Conservation (phyloP, 1,140 invertebrate species). For the Maniola jurtina region DNA sequence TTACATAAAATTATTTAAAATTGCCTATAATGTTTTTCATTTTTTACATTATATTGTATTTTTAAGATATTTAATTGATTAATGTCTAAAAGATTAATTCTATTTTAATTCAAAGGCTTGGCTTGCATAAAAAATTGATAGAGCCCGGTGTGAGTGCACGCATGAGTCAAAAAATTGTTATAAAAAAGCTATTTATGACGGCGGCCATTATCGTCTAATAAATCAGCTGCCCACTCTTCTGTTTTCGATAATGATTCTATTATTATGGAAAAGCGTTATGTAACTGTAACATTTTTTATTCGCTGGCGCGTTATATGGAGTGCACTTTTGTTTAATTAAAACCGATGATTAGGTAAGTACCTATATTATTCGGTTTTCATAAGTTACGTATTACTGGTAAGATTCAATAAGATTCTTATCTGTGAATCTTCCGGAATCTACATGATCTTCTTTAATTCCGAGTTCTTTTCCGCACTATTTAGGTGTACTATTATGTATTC, state of each 20-base stretch:
- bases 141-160: conserved; percentile 43
- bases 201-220: conserved; percentile 75
- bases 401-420: too few relatives aligned
- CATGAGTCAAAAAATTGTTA: conserved; percentile 59
- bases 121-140: conserved; percentile 30
- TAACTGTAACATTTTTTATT: conserved; percentile 76
- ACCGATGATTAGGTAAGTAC: too few relatives aligned
- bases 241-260: conserved; percentile 79
- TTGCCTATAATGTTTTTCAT: too few relatives aligned
- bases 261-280: conserved; percentile 78
- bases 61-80: conserved; percentile 11
- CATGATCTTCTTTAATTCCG: too few relatives aligned
- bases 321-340: conserved; percentile 22
- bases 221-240: conserved; percentile 78
- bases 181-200: conserved; percentile 77
- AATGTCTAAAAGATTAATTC: neutral
- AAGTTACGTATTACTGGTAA: too few relatives aligned
- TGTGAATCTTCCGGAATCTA: too few relatives aligned
- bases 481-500: too few relatives aligned
- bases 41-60: neutral
- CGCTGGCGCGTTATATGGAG: conserved; percentile 42
- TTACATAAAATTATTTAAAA: too few relatives aligned
- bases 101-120: conserved; percentile 5
- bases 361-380: too few relatives aligned
- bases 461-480: too few relatives aligned